A percentile compares a stretch with the other conserved stretches of the same genome.
Evolutionary conservation across 2,888 invertebrate species (phyloP).

Genomic region (Pollenia labialis): DNA sequence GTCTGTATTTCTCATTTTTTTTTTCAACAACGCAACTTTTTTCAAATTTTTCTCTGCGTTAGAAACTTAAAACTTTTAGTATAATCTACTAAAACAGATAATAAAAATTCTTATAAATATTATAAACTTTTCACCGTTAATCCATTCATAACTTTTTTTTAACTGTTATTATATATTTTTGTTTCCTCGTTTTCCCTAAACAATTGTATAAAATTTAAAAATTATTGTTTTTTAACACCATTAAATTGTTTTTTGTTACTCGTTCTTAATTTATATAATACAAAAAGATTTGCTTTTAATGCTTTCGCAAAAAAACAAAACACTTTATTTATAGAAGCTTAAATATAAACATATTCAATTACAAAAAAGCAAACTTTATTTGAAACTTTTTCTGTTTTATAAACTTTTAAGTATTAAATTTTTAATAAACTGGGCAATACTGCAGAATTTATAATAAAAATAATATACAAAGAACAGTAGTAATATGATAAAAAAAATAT

Average conservation of each 20-base stretch:
- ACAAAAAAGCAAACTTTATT: conserved; percentile 32
- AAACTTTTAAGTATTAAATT: conserved; percentile 64
- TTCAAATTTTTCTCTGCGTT: too few relatives aligned
- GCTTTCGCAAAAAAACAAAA: background rate
- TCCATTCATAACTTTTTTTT: too few relatives aligned
- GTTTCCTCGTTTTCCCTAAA: background rate
- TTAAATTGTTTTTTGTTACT: background rate
- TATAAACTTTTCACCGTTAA: background rate
- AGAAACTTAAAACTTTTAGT: too few relatives aligned
- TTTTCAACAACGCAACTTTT: too few relatives aligned
- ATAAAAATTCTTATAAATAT: background rate
- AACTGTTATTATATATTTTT: too few relatives aligned
- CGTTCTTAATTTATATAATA: background rate
- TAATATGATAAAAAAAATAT: conserved; percentile 15
- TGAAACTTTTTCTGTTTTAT: conserved; percentile 24
- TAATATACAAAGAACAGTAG: conserved; percentile 8
- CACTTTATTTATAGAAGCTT: conserved; percentile 31
- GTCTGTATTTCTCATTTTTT: too few relatives aligned
- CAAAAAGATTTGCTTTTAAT: conserved; percentile 10
- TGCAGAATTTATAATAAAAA: conserved; percentile 53
- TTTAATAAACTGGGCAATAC: conserved; percentile 64
- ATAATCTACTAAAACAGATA: too few relatives aligned
- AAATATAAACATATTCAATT: conserved; percentile 57
- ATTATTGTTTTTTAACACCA: background rate
- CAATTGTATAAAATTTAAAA: background rate